Conservation (phyloP, 1,140 invertebrate genomes). For the Limonius californicus region DNA sequence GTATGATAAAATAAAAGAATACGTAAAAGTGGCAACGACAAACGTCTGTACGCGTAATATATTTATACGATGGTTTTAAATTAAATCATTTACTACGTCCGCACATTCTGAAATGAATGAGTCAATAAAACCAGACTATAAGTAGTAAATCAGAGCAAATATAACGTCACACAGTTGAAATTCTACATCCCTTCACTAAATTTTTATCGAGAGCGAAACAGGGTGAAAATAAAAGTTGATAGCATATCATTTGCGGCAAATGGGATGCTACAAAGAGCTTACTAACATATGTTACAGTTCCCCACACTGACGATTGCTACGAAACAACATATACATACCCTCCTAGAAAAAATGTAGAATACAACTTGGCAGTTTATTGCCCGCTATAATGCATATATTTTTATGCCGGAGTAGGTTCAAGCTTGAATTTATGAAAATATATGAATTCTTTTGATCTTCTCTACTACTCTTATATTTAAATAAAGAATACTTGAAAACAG, state of each 20-base stretch:
- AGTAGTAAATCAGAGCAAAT: slow-evolving; percentile 1
- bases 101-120: no score
- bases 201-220: slow-evolving; percentile 15
- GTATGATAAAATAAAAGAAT: no score
- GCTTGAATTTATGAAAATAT: no score
- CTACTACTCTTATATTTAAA: no score
- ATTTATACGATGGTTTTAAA: no score
- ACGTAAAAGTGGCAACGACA: no score
- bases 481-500: no score
- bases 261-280: slow-evolving; percentile 12
- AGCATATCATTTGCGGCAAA: slow-evolving; percentile 14
- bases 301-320: slow-evolving; percentile 1
- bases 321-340: not conserved
- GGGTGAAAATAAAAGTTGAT: slow-evolving; percentile 15
- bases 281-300: slow-evolving; percentile 14
- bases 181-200: slow-evolving; percentile 9
- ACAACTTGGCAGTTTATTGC: not conserved
- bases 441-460: no score
- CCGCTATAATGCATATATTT: not conserved
- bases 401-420: not conserved
- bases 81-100: no score
- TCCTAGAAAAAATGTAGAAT: not conserved
- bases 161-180: not conserved
- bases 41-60: no score
- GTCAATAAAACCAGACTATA: not conserved